Evolutionary conservation across 2,888 invertebrate species (phyloP).

Genomic region (Coelogynopora nodosa): DNA sequence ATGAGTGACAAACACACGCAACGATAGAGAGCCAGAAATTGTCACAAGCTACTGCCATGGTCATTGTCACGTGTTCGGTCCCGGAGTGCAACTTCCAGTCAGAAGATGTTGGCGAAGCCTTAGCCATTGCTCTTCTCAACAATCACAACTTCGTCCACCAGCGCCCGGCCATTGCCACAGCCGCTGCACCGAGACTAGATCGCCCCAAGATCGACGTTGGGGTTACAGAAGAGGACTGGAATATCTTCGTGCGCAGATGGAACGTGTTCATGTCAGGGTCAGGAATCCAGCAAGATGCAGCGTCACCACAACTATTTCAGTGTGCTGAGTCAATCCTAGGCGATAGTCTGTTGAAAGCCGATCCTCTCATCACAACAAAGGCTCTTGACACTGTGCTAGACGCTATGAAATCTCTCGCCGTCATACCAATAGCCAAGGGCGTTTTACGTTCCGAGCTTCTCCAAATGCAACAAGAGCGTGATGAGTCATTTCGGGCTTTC

Average conservation of each 20-base stretch:
- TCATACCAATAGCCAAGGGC: slow-evolving; percentile 32
- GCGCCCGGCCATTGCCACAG: slow-evolving; percentile 5
- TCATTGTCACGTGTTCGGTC: neutral
- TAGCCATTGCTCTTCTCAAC: slow-evolving; percentile 30
- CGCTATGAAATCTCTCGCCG: slow-evolving; percentile 35
- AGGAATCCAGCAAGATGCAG: slow-evolving; percentile 27
- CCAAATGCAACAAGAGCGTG: slow-evolving; percentile 29
- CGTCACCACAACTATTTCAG: slow-evolving; percentile 35
- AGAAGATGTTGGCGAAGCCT: slow-evolving; percentile 22
- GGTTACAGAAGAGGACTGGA: slow-evolving; percentile 36
- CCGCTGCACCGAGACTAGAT: slow-evolving; percentile 17
- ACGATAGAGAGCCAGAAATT: neutral
- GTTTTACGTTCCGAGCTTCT: slow-evolving; percentile 33
- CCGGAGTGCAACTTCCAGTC: slow-evolving; percentile 14
- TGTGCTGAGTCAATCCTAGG: slow-evolving; percentile 23
- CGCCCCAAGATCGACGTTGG: slow-evolving; percentile 37
- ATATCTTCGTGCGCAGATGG: slow-evolving; percentile 35
- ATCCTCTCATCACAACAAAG: slow-evolving; percentile 27
- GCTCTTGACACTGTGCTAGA: slow-evolving; percentile 3
- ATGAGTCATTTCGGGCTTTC: slow-evolving; percentile 36
- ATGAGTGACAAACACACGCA: neutral
- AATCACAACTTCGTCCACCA: slow-evolving; percentile 7
- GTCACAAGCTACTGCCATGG: neutral
- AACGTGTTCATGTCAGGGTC: slow-evolving; percentile 15
- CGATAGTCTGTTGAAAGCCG: slow-evolving; percentile 33